phyloP scores from a whole-genome alignment of 2,888 invertebrate genomes.

The Drosophila kambysellisi region DNA sequence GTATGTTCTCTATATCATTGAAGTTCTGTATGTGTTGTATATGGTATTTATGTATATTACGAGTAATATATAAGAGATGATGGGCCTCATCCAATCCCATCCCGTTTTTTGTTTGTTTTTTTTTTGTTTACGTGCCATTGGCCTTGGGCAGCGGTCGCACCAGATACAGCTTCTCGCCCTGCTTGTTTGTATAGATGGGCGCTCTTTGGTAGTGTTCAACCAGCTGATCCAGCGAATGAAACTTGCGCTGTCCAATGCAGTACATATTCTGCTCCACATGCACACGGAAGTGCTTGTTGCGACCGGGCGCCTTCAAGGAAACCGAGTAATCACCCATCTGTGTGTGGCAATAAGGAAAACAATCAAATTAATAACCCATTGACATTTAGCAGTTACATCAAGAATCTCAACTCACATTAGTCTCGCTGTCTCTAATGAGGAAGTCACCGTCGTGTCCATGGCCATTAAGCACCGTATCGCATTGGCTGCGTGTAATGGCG shows the following conservation, averaged over 20 bases:
- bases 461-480: conserved; percentile 97
- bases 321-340: conserved; percentile 99
- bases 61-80: conserved; percentile 48
- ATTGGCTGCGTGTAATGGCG: conserved; percentile 96
- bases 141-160: conserved; percentile 95
- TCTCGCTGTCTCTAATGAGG: conserved; percentile 99
- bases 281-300: conserved; percentile 99
- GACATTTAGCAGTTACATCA: background rate
- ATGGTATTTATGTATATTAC: conserved; percentile 58
- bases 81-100: conserved; percentile 24
- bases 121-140: conserved; percentile 84
- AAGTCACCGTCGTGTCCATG: conserved; percentile 99
- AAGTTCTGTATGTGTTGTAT: conserved; percentile 46
- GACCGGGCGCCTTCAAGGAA: conserved; percentile 97
- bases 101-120: background rate
- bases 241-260: conserved; percentile 99
- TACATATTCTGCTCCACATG: conserved; percentile 96
- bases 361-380: background rate
- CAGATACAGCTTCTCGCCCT: conserved; percentile 98
- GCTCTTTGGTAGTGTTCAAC: conserved; percentile 99
- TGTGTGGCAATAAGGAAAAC: conserved; percentile 62
- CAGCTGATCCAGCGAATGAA: conserved; percentile 97
- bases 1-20: conserved; percentile 66
- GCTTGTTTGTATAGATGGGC: conserved; percentile 99
- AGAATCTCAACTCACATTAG: conserved; percentile 92